Percentiles rank a stretch among this genome's conserved stretches.
Conservation (phyloP, 2,888 invertebrate genomes). For the Noctua fimbriata region DNA sequence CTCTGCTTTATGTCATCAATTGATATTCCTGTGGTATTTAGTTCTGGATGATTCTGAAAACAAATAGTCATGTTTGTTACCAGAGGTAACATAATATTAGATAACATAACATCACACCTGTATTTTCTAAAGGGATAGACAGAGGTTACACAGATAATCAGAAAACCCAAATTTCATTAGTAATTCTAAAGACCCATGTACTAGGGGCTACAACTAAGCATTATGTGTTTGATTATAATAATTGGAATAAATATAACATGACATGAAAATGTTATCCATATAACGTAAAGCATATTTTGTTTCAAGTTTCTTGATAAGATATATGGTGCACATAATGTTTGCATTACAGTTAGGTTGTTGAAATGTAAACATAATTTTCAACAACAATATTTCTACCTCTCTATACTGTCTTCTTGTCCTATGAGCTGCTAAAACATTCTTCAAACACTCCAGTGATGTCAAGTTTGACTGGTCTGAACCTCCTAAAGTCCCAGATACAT, state of each 20-base stretch:
- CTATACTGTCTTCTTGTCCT: slow-evolving; percentile 93
- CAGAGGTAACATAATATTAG: neutral
- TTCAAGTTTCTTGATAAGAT: slow-evolving; percentile 16
- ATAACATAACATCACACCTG: neutral
- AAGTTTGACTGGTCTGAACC: slow-evolving; percentile 80
- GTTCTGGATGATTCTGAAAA: slow-evolving; percentile 93
- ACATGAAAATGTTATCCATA: neutral
- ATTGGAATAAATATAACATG: slow-evolving; percentile 1
- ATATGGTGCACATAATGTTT: slow-evolving; percentile 18
- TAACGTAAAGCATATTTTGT: neutral
- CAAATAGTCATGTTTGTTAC: slow-evolving; percentile 9
- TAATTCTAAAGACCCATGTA: neutral
- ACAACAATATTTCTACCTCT: slow-evolving; percentile 86
- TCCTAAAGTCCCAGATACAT: slow-evolving; percentile 84
- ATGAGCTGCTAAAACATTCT: slow-evolving; percentile 93
- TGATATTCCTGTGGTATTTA: slow-evolving; percentile 94
- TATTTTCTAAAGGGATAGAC: neutral
- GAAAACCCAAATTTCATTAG: neutral
- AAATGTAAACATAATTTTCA: slow-evolving; percentile 28
- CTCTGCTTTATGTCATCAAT: slow-evolving; percentile 91
- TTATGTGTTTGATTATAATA: neutral
- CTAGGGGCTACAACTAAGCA: too few species aligned
- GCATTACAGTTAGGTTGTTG: slow-evolving; percentile 17
- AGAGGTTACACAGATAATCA: neutral
- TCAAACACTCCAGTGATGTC: slow-evolving; percentile 91